Evolutionary conservation across 1,140 invertebrate genomes (phyloP), one percentile per base, ranked within the genome.

Genomic region (Ostrea denselamellosa): DNA sequence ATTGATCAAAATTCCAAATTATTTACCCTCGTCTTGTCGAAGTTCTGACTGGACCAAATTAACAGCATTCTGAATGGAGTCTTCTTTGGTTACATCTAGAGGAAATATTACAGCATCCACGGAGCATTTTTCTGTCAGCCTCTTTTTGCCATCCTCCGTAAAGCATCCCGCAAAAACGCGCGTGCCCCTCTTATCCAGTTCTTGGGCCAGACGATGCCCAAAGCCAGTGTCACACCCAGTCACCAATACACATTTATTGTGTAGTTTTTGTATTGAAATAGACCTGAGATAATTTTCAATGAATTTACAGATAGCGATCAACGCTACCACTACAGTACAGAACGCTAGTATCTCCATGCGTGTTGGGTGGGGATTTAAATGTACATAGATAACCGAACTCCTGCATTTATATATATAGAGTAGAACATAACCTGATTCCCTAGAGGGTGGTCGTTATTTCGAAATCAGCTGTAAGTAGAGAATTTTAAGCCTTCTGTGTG

Each of bases 181-280:
- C 77, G 94, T 93, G 9, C 95, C 95, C 12, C 93, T 83, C 25
- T 89, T 53, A 84, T 94, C 92, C 62, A 95, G 90, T 34, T 90
- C 85, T n/a, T 93, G 85, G 17, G 95, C 95, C 8, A 95, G 88
- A 25, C 92, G 86, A 71, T 93, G 62, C 12, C 95, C 95, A 88
- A 95, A 95, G 12, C 95, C 95, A 12, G 93, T 93, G 88, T 95
- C 95, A 91, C 95, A 95, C 7, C 95, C 95, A 85, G 92, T 94
- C 17, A 95, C 93, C 17, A 95, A 90, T 22, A 95, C 94, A 65
- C 89, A 88, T 58, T 82, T 56, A 12, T 85, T 25, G 17, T 52
- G 68, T 28, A 8, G 2, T 9, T 77, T 77, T 14, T 77, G 8
- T 28, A 77, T 28, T 14, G 14, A 12, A 34, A 77, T 14, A 14